phyloP scores from a whole-genome alignment of 53 echinoderm and acorn worm genomes.

The Holothuria scabra region DNA sequence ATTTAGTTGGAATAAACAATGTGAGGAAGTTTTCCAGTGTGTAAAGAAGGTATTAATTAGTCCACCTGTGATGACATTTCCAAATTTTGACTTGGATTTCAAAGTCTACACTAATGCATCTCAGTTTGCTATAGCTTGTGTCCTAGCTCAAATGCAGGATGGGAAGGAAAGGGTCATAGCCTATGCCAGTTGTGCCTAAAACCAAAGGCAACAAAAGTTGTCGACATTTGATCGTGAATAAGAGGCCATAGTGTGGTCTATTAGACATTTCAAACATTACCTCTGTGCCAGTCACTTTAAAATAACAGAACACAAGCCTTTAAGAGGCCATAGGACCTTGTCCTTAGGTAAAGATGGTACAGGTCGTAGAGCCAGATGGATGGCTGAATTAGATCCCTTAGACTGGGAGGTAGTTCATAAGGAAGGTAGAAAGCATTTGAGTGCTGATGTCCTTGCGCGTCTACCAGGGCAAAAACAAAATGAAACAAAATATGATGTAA shows the following conservation, averaged over 20 bases:
- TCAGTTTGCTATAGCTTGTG: no score
- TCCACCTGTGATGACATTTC: no score
- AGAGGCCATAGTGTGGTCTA: conserved; percentile 63
- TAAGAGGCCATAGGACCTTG: conserved; percentile 50
- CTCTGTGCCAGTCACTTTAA: not conserved
- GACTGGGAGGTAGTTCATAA: no score
- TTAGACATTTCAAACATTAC: conserved; percentile 56
- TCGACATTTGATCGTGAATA: conserved; percentile 55
- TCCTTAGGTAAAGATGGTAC: conserved; percentile 61
- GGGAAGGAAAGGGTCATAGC: conserved; percentile 61
- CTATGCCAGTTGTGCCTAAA: conserved; percentile 49
- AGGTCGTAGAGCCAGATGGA: conserved; percentile 60
- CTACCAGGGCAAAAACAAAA: no score
- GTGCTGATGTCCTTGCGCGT: no score
- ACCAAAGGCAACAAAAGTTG: conserved; percentile 30
- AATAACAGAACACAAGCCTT: conserved; percentile 40
- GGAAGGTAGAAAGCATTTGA: no score
- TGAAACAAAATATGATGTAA: not conserved
- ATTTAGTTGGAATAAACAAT: no score
- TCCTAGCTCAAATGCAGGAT: not conserved
- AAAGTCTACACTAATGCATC: no score
- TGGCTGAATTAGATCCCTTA: conserved; percentile 54
- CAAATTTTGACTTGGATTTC: no score
- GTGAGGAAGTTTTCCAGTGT: no score
- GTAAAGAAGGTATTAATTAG: no score